These are phyloP conservation scores for Gymnoscopelus microlampas DNA, from an alignment of 2,797 vertebrate genomes.

Conservation along the genomic window DNA sequence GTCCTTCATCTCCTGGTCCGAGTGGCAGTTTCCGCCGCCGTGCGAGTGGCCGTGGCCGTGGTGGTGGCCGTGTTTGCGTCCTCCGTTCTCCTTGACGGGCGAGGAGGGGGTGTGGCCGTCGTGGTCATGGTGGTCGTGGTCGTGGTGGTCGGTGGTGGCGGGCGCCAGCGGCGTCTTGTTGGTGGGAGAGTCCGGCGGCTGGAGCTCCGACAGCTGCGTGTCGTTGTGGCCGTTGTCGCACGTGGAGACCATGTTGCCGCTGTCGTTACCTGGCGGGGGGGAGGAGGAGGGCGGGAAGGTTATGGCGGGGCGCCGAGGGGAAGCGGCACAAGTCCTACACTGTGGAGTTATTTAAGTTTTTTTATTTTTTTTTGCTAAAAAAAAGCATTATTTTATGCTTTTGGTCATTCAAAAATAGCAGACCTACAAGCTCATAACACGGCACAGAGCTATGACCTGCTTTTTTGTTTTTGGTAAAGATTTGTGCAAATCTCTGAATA, in stretches of 20 bases:
- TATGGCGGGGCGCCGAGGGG: not conserved
- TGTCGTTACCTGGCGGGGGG: conserved; percentile 80
- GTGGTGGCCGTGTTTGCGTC: conserved; percentile 78
- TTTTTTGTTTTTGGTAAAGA: too few relatives aligned
- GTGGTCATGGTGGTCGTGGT: too few relatives aligned
- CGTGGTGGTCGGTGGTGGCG: not conserved
- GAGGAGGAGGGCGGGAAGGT: not conserved
- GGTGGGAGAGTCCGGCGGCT: conserved; percentile 85
- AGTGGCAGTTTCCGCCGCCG: conserved; percentile 95
- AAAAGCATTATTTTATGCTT: too few relatives aligned
- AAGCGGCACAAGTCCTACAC: too few relatives aligned
- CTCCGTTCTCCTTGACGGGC: conserved; percentile 57
- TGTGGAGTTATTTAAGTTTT: too few relatives aligned
- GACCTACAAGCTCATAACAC: too few relatives aligned
- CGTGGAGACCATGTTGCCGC: conserved; percentile 75
- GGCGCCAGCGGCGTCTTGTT: conserved; percentile 80
- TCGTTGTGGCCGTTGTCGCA: conserved; percentile 88
- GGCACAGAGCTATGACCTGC: too few relatives aligned
- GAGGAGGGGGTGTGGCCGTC: conserved; percentile 14
- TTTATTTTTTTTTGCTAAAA: too few relatives aligned
- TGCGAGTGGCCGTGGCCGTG: conserved; percentile 91
- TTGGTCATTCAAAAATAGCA: too few relatives aligned
- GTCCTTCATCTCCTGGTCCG: conserved; percentile 95
- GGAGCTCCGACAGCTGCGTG: conserved; percentile 89
- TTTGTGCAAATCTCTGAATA: too few relatives aligned